Evolutionary conservation across 2,797 vertebrate genomes (phyloP).

Genomic region (Argentina silus): DNA sequence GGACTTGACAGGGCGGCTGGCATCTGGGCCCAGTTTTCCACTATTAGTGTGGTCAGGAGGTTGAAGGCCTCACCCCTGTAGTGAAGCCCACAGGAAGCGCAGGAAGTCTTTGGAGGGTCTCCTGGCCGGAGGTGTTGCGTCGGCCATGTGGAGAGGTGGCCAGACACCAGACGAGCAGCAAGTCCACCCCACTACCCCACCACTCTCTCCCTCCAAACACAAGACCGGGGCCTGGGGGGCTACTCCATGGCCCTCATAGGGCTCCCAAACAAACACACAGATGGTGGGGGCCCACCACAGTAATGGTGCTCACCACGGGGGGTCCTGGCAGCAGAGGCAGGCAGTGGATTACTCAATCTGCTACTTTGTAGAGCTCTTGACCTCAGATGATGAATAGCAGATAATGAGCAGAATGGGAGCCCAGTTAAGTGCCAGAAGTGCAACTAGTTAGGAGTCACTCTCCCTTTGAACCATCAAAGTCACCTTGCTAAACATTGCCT

Average conservation of each 20-base stretch:
- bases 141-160: constrained; percentile 17
- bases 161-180: constrained; percentile 11
- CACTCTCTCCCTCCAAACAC: neutral
- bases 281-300: constrained; percentile 6
- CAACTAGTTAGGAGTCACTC: constrained; percentile 44
- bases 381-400: constrained; percentile 40
- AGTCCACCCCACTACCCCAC: neutral
- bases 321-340: constrained; percentile 15
- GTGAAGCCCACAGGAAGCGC: constrained; percentile 15
- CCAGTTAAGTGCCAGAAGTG: constrained; percentile 42
- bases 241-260: neutral
- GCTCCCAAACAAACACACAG: neutral
- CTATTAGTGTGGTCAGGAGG: constrained; percentile 22
- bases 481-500: constrained; percentile 15
- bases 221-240: neutral
- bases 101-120: constrained; percentile 24
- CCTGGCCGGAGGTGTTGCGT: constrained; percentile 21
- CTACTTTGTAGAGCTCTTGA: constrained; percentile 35
- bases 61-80: constrained; percentile 16
- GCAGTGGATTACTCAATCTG: constrained; percentile 22
- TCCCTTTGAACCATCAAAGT: constrained; percentile 47
- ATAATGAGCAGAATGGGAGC: constrained; percentile 43
- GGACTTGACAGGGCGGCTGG: neutral
- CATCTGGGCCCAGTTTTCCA: constrained; percentile 9
- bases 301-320: constrained; percentile 18